Evolutionary conservation across 2,113 vertebrate species (phyloP).

Genomic region (Lynx canadensis): DNA sequence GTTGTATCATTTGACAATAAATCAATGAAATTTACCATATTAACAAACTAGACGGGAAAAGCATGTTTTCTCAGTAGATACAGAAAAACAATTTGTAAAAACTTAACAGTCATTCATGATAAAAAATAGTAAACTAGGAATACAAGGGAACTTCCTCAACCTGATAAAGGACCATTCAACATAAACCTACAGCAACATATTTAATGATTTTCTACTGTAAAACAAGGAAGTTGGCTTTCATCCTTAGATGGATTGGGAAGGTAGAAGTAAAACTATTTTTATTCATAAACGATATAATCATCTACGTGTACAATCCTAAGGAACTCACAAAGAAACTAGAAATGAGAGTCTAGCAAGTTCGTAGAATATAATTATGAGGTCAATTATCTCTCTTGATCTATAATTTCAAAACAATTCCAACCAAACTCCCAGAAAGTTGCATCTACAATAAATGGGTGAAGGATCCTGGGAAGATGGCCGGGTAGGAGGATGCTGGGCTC

Average conservation of each 20-base stretch:
- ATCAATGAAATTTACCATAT: neutral
- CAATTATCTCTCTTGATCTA: neutral
- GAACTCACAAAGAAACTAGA: neutral
- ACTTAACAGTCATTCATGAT: neutral
- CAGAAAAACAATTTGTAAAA: slow-evolving; percentile 12
- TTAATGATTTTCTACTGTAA: neutral
- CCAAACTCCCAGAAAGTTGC: neutral
- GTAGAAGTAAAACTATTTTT: neutral
- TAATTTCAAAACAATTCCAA: neutral
- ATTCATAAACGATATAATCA: neutral
- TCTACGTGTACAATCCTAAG: neutral
- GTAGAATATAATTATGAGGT: neutral
- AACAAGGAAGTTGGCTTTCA: neutral
- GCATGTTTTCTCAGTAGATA: neutral
- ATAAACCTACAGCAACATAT: neutral
- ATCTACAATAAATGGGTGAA: neutral
- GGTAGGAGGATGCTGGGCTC: no score
- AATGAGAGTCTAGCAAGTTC: neutral
- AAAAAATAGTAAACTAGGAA: slow-evolving; percentile 10
- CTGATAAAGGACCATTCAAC: neutral
- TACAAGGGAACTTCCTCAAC: neutral
- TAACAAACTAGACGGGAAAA: neutral
- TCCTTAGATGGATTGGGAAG: neutral
- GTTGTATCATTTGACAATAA: neutral
- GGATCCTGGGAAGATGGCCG: no score